phyloP scores from a whole-genome alignment of 2,113 vertebrate species.

The Epinephelus lanceolatus region DNA sequence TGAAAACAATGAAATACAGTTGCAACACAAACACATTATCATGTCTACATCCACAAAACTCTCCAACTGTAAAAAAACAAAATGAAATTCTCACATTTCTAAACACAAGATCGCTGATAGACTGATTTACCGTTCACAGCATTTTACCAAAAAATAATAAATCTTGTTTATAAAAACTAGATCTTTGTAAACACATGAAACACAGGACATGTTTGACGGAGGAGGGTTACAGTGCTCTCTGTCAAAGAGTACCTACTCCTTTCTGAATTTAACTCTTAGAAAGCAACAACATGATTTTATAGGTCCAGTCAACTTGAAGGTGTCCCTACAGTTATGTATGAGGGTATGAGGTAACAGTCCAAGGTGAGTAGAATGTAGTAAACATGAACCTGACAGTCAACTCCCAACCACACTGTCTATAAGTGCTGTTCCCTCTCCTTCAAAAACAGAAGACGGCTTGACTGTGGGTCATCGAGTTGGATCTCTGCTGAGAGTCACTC shows the following conservation, averaged over 20 bases:
- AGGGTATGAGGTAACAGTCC: slow-evolving; percentile 30
- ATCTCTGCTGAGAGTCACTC: slow-evolving; percentile 32
- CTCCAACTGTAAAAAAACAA: slow-evolving; percentile 2
- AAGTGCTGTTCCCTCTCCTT: slow-evolving; percentile 21
- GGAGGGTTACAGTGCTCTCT: slow-evolving; percentile 7
- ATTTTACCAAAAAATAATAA: slow-evolving; percentile 20
- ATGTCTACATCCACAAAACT: slow-evolving; percentile 17
- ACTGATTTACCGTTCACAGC: slow-evolving; percentile 13
- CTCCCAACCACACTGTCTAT: background rate
- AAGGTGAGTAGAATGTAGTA: slow-evolving; percentile 16
- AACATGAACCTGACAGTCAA: slow-evolving; percentile 30
- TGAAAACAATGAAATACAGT: slow-evolving; percentile 47
- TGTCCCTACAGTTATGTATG: slow-evolving; percentile 20
- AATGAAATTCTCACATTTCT: slow-evolving; percentile 39
- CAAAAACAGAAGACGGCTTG: slow-evolving; percentile 13
- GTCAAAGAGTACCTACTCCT: slow-evolving; percentile 14
- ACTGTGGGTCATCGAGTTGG: slow-evolving; percentile 8
- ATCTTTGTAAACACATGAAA: slow-evolving; percentile 53
- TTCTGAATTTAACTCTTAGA: slow-evolving; percentile 24
- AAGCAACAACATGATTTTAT: background rate
- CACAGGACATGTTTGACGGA: background rate
- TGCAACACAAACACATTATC: slow-evolving; percentile 21
- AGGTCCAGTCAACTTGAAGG: slow-evolving; percentile 38
- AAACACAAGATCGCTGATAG: slow-evolving; percentile 5
- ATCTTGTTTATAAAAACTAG: slow-evolving; percentile 42